Evolutionary conservation across 2,888 invertebrate species (phyloP), one percentile per base, ranked within the genome.

Genomic region (Spisula subtruncata): DNA sequence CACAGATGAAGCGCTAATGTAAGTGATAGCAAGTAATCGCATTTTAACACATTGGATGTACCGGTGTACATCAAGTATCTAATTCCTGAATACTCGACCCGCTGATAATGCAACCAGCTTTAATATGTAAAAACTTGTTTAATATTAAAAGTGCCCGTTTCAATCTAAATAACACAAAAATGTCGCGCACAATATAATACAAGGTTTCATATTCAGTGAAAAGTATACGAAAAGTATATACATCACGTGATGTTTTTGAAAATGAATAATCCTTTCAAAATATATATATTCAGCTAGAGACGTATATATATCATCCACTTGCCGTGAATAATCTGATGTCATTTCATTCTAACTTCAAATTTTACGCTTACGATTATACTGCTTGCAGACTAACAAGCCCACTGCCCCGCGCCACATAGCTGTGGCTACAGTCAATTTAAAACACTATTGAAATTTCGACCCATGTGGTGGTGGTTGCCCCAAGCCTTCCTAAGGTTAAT

Each of bases 401-500:
- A 48, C 56, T 80, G 82, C n/a, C 35, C 75, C 35, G 54, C 18
- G 46, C 46, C 60, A 75, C 20, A 60, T 54, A 41, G n/a, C 71
- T 16, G 71, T 66, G 56, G 82, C 32, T 54, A 41, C 25, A 35
- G 75, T 82, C 80, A 81, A 60, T 16, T 82, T 51, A 35, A 20
- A 54, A 14, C 32, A 60, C 82, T 25, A 82, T 85, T 81, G 29
- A 85, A 82, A 60, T 81, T 85, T 89, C 82, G 71, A 81, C 79
- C 48, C 88, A 89, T 89, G 88, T 89, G 88, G 88, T 89, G 88
- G 88, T 54, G 35, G 46, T 56, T 79, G 35, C 60, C 29, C n/a
- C 32, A 10, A 75, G 25, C 75, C 32, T 75, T 75, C 46, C 60
- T 71, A 41, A 41, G 41, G 41, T 41, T 71, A 75, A 60, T 83